A percentile compares a stretch with the other conserved stretches of the same genome.
Evolutionary conservation across 2,797 vertebrate genomes (phyloP).

Genomic region (Pangasius larnaudii): DNA sequence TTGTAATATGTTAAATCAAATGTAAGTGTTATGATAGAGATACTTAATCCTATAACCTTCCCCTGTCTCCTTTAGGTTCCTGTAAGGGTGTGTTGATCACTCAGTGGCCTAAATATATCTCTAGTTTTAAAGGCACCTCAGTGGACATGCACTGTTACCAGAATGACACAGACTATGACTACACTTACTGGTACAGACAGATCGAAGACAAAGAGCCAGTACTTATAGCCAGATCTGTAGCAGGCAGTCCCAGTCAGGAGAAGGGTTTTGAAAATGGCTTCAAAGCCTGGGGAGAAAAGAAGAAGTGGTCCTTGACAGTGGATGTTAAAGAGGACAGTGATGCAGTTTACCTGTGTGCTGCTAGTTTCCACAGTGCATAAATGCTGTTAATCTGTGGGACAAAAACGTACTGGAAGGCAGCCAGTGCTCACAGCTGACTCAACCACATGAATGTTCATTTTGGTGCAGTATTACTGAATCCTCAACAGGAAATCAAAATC

Average conservation of each 20-base stretch:
- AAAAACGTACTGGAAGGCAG: slow-evolving; percentile 30
- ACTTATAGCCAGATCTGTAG: slow-evolving; percentile 36
- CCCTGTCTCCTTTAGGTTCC: slow-evolving; percentile 28
- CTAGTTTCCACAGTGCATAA: slow-evolving; percentile 32
- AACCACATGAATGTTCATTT: background rate
- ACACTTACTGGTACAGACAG: slow-evolving; percentile 60
- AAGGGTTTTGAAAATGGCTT: slow-evolving; percentile 48
- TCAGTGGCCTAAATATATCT: slow-evolving; percentile 54
- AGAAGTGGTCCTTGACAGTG: slow-evolving; percentile 54
- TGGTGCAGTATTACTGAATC: background rate
- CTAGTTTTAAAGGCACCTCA: background rate
- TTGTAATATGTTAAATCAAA: background rate
- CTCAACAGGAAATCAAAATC: background rate
- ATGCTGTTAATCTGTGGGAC: background rate
- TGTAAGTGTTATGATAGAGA: background rate
- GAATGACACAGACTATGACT: slow-evolving; percentile 56
- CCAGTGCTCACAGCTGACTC: background rate
- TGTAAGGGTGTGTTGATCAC: slow-evolving; percentile 48
- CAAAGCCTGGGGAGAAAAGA: slow-evolving; percentile 28
- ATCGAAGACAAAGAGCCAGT: slow-evolving; percentile 40
- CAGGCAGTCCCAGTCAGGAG: slow-evolving; percentile 12
- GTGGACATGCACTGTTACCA: slow-evolving; percentile 60
- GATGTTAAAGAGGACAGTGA: slow-evolving; percentile 31
- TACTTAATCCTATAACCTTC: background rate
- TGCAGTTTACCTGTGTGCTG: slow-evolving; percentile 36